These are phyloP conservation scores for Menidia beryllina DNA, from an alignment of 2,113 vertebrate genomes.

Conservation along the genomic window DNA sequence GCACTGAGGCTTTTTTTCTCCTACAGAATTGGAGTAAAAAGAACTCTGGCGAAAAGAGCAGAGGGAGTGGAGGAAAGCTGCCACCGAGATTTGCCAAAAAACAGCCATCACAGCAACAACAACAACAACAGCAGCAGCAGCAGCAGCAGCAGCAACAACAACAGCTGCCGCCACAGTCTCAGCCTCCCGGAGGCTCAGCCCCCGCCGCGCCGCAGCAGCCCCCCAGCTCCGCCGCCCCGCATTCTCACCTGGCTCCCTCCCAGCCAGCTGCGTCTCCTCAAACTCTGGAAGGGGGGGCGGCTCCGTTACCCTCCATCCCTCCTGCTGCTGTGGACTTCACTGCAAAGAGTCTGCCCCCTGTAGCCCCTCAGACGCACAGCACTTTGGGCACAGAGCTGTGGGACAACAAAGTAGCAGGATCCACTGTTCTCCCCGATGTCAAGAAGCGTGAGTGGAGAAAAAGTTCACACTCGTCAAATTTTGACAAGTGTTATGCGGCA, in stretches of 20 bases:
- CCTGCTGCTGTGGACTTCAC: constrained; percentile 82
- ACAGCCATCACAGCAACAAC: constrained; percentile 81
- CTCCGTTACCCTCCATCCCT: constrained; percentile 73
- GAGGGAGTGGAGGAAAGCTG: constrained; percentile 90
- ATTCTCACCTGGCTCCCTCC: constrained; percentile 64
- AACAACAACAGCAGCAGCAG: constrained; percentile 43
- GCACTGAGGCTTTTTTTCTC: neutral
- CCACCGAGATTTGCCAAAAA: constrained; percentile 98
- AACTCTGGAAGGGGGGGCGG: constrained; percentile 69
- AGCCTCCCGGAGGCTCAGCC: constrained; percentile 53
- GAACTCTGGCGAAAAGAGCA: constrained; percentile 89
- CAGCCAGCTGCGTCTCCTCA: constrained; percentile 70
- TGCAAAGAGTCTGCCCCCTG: constrained; percentile 79
- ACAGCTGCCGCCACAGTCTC: constrained; percentile 70
- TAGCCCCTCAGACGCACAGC: constrained; percentile 83
- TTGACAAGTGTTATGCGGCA: neutral
- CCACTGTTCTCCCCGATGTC: constrained; percentile 88
- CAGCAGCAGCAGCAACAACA: constrained; percentile 8
- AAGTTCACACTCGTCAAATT: neutral
- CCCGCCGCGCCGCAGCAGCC: constrained; percentile 62
- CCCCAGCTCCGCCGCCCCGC: constrained; percentile 67
- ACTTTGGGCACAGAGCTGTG: constrained; percentile 90
- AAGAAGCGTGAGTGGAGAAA: constrained; percentile 91
- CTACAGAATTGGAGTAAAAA: constrained; percentile 96
- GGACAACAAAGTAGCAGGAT: constrained; percentile 91